Evolutionary conservation across 2,113 vertebrate species (phyloP).

Genomic region (Pleuronectes platessa): DNA sequence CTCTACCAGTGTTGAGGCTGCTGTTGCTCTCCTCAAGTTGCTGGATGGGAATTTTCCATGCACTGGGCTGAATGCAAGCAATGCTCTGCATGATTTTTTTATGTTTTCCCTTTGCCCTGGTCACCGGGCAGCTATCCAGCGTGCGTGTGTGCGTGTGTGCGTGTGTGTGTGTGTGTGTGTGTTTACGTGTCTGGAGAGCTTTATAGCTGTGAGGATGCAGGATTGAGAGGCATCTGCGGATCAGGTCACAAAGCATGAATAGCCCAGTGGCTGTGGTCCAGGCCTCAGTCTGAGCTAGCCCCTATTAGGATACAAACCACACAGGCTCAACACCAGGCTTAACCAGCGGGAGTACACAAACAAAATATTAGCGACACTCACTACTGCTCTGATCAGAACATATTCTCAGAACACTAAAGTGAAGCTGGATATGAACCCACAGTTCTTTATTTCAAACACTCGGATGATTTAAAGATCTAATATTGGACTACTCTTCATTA

Average conservation of each 20-base stretch:
- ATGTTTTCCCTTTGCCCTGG: slow-evolving; percentile 69
- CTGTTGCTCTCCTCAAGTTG: slow-evolving; percentile 2
- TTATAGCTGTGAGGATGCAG: slow-evolving; percentile 69
- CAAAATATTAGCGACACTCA: slow-evolving; percentile 46
- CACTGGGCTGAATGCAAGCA: slow-evolving; percentile 58
- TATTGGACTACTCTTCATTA: too few relatives aligned
- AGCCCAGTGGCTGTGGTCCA: slow-evolving; percentile 69
- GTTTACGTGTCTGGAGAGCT: slow-evolving; percentile 66
- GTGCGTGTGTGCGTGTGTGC: neutral
- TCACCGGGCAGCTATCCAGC: slow-evolving; percentile 58
- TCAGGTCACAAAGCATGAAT: slow-evolving; percentile 75
- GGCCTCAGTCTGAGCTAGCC: slow-evolving; percentile 60
- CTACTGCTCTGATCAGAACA: slow-evolving; percentile 9
- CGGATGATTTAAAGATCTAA: too few relatives aligned
- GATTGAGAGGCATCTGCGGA: slow-evolving; percentile 69
- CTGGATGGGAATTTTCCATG: slow-evolving; percentile 80
- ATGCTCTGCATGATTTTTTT: slow-evolving; percentile 60
- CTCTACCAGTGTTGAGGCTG: slow-evolving; percentile 9
- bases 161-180: slow-evolving; percentile 31
- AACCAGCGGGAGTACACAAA: slow-evolving; percentile 46
- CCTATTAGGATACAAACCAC: slow-evolving; percentile 73
- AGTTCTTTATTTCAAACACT: neutral
- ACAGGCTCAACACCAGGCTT: slow-evolving; percentile 48
- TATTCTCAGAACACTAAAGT: slow-evolving; percentile 25
- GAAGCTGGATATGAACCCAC: neutral